phyloP scores from a whole-genome alignment of 1,140 invertebrate species.

The Chironomus tepperi region DNA sequence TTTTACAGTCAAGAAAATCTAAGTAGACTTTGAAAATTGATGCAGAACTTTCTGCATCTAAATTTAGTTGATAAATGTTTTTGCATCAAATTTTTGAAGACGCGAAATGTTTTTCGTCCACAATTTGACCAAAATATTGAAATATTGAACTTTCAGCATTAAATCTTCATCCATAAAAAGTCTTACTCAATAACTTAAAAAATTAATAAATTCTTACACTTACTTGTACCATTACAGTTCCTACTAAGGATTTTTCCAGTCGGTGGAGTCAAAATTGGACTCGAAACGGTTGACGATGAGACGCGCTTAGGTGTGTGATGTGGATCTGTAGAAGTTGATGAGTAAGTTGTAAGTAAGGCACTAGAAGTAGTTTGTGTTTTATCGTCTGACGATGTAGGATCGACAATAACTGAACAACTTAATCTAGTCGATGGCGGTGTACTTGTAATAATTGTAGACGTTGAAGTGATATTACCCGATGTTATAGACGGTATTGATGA shows the following conservation, averaged over 20 bases:
- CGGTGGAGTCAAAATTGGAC: constrained; percentile 38
- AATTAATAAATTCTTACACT: constrained; percentile 31
- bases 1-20: no score
- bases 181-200: not conserved
- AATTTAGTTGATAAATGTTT: no score
- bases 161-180: no score
- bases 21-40: no score
- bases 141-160: no score
- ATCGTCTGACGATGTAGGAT: constrained; percentile 9
- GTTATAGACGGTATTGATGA: not conserved
- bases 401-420: not conserved
- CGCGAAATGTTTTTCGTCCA: no score
- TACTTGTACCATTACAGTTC: constrained; percentile 42
- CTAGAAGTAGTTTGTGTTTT: not conserved
- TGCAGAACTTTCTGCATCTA: no score
- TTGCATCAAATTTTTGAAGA: no score
- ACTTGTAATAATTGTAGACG: not conserved
- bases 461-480: not conserved
- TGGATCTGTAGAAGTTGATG: not conserved
- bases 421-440: not conserved
- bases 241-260: constrained; percentile 40
- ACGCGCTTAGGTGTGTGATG: constrained; percentile 4
- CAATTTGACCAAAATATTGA: no score
- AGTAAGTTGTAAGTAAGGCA: not conserved
- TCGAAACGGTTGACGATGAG: constrained; percentile 35